Evolutionary conservation across 2,797 vertebrate genomes (phyloP).

Genomic region (Dendrocincla tyrannina): DNA sequence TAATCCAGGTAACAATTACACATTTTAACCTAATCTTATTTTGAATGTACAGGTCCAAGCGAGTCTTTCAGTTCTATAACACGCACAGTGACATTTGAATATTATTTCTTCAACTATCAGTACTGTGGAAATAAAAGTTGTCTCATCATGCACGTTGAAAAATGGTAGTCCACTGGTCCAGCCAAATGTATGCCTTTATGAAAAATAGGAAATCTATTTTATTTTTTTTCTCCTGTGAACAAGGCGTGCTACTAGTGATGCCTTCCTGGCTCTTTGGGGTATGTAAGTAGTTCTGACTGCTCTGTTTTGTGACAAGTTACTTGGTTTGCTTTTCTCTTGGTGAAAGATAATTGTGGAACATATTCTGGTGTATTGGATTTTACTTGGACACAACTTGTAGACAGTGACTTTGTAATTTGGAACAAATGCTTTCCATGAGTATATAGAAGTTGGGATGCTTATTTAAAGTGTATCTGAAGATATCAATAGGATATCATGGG

Average conservation of each 20-base stretch:
- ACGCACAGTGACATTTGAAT: not conserved
- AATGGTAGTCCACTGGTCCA: not conserved
- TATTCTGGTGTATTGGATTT: not conserved
- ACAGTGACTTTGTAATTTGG: not conserved
- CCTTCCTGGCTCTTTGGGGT: not conserved
- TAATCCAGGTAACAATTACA: not conserved
- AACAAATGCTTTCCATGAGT: not conserved
- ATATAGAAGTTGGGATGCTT: not conserved
- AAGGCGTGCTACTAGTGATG: not conserved
- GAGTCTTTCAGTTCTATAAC: not conserved
- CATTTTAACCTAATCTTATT: not conserved
- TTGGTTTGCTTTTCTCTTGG: not conserved
- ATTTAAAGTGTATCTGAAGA: not conserved
- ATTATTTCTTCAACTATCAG: not conserved
- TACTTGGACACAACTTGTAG: not conserved
- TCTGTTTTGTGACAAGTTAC: not conserved
- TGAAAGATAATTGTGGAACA: not conserved
- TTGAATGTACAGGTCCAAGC: not conserved
- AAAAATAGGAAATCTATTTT: not conserved
- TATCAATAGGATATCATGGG: not conserved
- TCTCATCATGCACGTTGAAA: not conserved
- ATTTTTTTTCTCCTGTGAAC: not conserved
- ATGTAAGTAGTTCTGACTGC: not conserved
- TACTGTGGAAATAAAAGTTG: not conserved
- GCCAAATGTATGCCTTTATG: not conserved